Base-by-base conservation (phyloP, 1,140 invertebrate genomes). In the Zaprionus tsacasi region DNA sequence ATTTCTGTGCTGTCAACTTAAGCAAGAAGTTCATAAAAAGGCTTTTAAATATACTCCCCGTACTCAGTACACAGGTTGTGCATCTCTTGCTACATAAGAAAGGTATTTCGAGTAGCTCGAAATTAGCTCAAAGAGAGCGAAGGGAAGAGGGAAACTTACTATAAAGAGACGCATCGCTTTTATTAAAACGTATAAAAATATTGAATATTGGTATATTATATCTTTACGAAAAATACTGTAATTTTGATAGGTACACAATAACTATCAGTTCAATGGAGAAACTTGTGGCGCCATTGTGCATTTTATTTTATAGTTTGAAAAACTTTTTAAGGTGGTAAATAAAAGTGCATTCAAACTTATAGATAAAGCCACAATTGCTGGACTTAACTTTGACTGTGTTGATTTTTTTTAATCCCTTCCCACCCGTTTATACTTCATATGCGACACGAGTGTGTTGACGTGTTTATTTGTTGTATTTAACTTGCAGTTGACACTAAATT, bases 21-120 rank as follows among this genome's bases (percentile, higher is more conserved):
- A 30, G 1, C 5, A 48, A 38, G 59, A 63, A 74, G 50, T 69
- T 63, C 57, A 67, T 38, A 33, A 60, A 17, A 35, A 40, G 35
- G 25, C 45, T 40, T 61, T 69, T 54, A 69, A 52, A 60, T 40
- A 10, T 25, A 21, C 17, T 40, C 35, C 8, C 13, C 27, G 10
- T 43, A 43, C 21, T 21, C n/a, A 48, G 13, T 43, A 59, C 21
- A 35, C n/a, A 48, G 35, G 43, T 21, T 21, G 45, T 12, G 45
- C 45, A 50, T 43, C 40, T 45, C 15, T 7, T 48, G 11, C 1
- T 15, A 15, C 8, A 21, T 21, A 7, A 50, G 6, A 50, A 21
- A 50, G 3, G 3, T 12, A 25, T 25, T 25, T 50, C 25, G 45
- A 25, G 45, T 50, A 50, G 45, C 17, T 25, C 17, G 4, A 25